phyloP scores from a whole-genome alignment of 2,797 vertebrate species.

The Gallinago nigripennis region DNA sequence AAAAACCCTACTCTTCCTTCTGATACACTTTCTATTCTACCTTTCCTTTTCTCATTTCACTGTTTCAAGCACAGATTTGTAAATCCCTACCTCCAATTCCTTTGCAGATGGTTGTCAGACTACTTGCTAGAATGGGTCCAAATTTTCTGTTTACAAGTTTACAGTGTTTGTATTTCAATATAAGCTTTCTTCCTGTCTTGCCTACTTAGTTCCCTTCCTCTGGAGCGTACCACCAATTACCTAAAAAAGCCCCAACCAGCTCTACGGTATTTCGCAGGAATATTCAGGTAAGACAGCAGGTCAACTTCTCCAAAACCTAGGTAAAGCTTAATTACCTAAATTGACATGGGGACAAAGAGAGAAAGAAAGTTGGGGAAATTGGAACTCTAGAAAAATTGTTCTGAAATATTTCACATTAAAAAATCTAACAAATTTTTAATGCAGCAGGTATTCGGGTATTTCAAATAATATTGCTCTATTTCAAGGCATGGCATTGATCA shows the following conservation, averaged over 20 bases:
- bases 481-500: neutral
- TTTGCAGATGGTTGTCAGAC: neutral
- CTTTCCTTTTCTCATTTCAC: neutral
- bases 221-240: neutral
- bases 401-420: neutral
- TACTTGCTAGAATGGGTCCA: neutral
- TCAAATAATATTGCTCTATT: neutral
- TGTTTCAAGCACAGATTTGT: neutral
- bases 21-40: neutral
- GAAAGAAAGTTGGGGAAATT: neutral
- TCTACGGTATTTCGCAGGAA: neutral
- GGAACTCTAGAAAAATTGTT: neutral
- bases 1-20: neutral
- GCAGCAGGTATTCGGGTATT: neutral
- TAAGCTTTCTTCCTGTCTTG: neutral
- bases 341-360: rapidly evolving
- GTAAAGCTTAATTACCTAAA: neutral
- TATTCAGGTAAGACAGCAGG: neutral
- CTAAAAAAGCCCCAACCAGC: neutral
- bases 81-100: neutral
- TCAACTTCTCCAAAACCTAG: neutral
- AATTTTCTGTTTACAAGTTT: neutral
- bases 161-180: neutral
- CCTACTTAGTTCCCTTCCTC: neutral
- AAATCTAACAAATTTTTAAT: neutral